A percentile compares a stretch with the other conserved stretches of the same genome.
Conservation (phyloP, 2,888 invertebrate genomes). For the Strigamia maritima region DNA sequence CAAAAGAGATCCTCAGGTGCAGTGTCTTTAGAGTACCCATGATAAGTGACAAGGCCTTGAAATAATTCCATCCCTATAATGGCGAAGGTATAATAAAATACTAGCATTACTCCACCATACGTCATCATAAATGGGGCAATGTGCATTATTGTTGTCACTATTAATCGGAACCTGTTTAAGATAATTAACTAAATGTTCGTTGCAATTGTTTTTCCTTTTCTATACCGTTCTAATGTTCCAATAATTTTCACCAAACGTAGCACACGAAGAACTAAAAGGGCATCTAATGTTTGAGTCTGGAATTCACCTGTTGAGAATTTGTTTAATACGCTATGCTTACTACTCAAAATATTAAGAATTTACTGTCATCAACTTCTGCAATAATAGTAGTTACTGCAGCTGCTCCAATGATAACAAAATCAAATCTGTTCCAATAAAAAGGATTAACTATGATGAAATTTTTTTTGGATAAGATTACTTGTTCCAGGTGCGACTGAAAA, state of each 20-base stretch:
- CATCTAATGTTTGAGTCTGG: constrained; percentile 49
- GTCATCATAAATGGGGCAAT: constrained; percentile 55
- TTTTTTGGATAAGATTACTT: constrained; percentile 48
- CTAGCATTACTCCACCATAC: constrained; percentile 55
- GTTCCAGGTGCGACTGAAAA: constrained; percentile 54
- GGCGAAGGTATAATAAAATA: constrained; percentile 55
- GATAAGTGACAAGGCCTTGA: constrained; percentile 49
- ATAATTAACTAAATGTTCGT: constrained; percentile 43
- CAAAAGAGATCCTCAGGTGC: constrained; percentile 46
- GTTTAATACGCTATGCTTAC: neutral
- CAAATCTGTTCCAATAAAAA: constrained; percentile 51
- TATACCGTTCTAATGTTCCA: constrained; percentile 51
- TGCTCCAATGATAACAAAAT: constrained; percentile 53
- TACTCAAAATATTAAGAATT: neutral
- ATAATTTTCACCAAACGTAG: constrained; percentile 54
- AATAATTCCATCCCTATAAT: constrained; percentile 56
- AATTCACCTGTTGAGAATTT: neutral
- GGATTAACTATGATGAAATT: neutral
- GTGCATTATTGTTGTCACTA: constrained; percentile 54
- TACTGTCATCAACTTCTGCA: constrained; percentile 42
- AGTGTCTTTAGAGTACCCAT: constrained; percentile 47
- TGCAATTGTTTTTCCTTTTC: neutral
- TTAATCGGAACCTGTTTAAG: constrained; percentile 49
- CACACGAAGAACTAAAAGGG: constrained; percentile 55
- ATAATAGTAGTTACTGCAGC: constrained; percentile 49